phyloP scores from a whole-genome alignment of 1,140 invertebrate genomes.

The Aphaenogaster ashmeadi region DNA sequence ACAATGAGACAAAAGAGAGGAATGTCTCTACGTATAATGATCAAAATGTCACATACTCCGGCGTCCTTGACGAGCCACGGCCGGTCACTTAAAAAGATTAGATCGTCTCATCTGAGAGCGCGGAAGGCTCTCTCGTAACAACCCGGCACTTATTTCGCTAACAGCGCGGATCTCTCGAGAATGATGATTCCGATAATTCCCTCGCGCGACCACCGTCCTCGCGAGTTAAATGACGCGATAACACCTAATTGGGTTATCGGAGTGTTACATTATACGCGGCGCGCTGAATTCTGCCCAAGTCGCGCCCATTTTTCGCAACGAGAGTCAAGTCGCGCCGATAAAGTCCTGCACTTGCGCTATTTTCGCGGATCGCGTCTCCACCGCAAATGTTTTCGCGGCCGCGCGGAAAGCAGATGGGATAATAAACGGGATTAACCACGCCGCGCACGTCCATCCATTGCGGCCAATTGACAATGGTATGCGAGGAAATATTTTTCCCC shows the following conservation, averaged over 20 bases:
- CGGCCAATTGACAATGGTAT: constrained; percentile 41
- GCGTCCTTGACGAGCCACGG: constrained; percentile 16
- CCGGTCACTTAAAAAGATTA: constrained; percentile 39
- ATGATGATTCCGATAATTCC: constrained; percentile 47
- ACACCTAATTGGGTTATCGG: constrained; percentile 68
- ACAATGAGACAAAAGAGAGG: neutral
- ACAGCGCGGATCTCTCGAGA: constrained; percentile 46
- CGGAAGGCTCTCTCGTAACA: constrained; percentile 6
- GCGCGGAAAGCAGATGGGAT: constrained; percentile 28
- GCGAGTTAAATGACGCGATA: constrained; percentile 62
- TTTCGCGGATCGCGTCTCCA: neutral
- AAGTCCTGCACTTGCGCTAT: constrained; percentile 39
- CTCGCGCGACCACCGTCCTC: constrained; percentile 51
- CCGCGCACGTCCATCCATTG: constrained; percentile 6
- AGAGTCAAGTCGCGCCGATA: constrained; percentile 56
- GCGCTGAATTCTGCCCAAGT: constrained; percentile 48
- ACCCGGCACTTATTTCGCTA: constrained; percentile 26
- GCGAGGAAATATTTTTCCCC: constrained; percentile 42
- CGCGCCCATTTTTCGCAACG: constrained; percentile 51
- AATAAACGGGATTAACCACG: constrained; percentile 44
- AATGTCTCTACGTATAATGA: neutral
- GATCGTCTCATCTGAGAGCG: neutral
- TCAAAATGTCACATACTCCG: neutral
- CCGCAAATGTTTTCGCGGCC: constrained; percentile 38
- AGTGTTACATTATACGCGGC: constrained; percentile 62